A percentile compares a stretch with the other conserved stretches of the same genome.
phyloP scores from a whole-genome alignment of 2,797 vertebrate species.

The Pogoniulus pusillus region DNA sequence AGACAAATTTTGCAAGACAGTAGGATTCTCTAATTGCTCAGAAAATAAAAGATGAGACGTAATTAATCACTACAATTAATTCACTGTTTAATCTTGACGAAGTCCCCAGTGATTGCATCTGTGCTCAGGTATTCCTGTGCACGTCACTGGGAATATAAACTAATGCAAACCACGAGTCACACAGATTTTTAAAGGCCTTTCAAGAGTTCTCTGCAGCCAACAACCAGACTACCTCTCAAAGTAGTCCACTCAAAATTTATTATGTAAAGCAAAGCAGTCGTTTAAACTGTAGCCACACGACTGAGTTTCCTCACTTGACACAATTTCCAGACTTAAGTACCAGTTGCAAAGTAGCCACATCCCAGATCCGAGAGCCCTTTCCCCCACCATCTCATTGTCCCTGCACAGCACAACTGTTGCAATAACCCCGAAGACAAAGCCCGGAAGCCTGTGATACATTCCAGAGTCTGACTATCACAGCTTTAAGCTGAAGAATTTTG shows the following conservation, averaged over 20 bases:
- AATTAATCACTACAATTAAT: conserved; percentile 6
- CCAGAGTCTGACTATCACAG: neutral
- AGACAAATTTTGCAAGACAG: neutral
- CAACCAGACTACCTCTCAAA: neutral
- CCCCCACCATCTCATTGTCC: neutral
- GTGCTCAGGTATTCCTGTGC: neutral
- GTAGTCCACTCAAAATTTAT: neutral
- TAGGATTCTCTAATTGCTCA: neutral
- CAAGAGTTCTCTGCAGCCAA: neutral
- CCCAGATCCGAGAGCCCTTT: neutral
- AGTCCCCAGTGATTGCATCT: neutral
- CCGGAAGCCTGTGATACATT: neutral
- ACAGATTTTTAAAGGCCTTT: neutral
- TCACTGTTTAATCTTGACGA: neutral
- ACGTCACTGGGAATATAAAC: neutral
- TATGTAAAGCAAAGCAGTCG: neutral
- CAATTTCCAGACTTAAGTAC: neutral
- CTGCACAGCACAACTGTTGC: neutral
- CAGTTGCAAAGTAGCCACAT: neutral
- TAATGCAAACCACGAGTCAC: neutral
- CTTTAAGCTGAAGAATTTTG: neutral
- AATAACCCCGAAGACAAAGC: neutral
- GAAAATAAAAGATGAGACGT: neutral
- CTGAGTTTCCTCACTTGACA: neutral
- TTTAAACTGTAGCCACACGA: neutral